A percentile compares a stretch with the other conserved stretches of the same genome.
Evolutionary conservation across 2,888 invertebrate genomes (phyloP).

Genomic region (Exephanes ischioxanthus): DNA sequence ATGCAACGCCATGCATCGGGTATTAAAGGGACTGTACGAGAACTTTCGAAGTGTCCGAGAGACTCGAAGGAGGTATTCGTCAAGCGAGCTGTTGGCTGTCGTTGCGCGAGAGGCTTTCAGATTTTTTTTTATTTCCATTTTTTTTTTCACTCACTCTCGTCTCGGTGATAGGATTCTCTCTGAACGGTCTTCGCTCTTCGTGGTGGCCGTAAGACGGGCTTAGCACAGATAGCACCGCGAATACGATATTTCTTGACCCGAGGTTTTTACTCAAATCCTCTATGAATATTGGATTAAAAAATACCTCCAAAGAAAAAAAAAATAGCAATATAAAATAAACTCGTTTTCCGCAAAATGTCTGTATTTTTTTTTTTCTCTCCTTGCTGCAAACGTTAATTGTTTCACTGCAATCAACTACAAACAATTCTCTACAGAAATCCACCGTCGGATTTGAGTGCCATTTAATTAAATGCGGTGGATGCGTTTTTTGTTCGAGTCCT

Average conservation of each 20-base stretch:
- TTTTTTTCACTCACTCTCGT: slow-evolving; percentile 16
- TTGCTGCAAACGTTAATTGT: no score
- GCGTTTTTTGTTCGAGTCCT: no score
- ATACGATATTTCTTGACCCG: slow-evolving; percentile 21
- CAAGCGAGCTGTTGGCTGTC: slow-evolving; percentile 23
- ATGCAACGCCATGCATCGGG: neutral
- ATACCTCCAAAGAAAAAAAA: neutral
- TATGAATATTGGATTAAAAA: slow-evolving; percentile 6
- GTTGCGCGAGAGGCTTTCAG: slow-evolving; percentile 34
- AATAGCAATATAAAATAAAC: neutral
- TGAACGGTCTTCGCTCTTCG: slow-evolving; percentile 29
- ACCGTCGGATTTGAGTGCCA: neutral
- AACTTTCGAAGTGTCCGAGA: neutral
- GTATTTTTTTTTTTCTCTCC: no score
- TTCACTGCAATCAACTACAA: no score
- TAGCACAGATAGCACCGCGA: slow-evolving; percentile 31
- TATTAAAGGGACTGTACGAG: neutral
- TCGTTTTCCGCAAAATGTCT: neutral
- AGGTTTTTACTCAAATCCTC: slow-evolving; percentile 14
- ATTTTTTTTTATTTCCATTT: slow-evolving; percentile 2
- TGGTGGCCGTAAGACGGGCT: slow-evolving; percentile 25
- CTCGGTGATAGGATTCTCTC: slow-evolving; percentile 28
- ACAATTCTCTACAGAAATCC: neutral
- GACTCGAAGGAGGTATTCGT: slow-evolving; percentile 29
- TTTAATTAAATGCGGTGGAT: no score